These are phyloP conservation scores for Drosophila willistoni DNA, from an alignment of 1,140 invertebrate genomes.

Conservation along the genomic window DNA sequence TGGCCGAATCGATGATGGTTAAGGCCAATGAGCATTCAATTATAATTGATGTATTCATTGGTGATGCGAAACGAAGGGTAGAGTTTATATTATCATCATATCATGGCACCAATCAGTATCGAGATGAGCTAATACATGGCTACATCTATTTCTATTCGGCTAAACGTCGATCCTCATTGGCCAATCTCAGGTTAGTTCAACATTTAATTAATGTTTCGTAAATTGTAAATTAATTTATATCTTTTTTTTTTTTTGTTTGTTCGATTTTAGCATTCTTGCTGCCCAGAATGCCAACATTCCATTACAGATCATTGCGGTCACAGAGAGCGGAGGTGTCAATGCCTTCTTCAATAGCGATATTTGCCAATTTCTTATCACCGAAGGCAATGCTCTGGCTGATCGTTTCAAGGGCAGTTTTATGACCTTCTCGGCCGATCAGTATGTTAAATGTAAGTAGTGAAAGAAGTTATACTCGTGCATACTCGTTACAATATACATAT, in stretches of 20 bases:
- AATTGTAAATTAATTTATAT: neutral
- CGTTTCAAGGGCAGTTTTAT: slow-evolving; percentile 95
- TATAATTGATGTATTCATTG: slow-evolving; percentile 95
- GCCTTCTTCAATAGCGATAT: slow-evolving; percentile 96
- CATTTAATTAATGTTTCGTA: no score
- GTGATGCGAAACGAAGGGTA: slow-evolving; percentile 93
- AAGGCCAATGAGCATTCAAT: slow-evolving; percentile 94
- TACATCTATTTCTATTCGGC: slow-evolving; percentile 98
- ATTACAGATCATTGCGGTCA: slow-evolving; percentile 97
- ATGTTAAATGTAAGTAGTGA: slow-evolving; percentile 72
- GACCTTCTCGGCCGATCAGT: slow-evolving; percentile 85
- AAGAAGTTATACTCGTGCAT: neutral
- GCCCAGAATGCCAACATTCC: slow-evolving; percentile 97
- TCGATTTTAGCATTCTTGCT: slow-evolving; percentile 91
- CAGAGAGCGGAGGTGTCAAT: slow-evolving; percentile 92
- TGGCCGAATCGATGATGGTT: slow-evolving; percentile 94
- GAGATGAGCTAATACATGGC: slow-evolving; percentile 96
- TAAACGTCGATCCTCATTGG: slow-evolving; percentile 96
- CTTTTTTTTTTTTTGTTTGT: neutral
- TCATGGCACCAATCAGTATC: slow-evolving; percentile 95
- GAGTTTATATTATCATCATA: slow-evolving; percentile 98
- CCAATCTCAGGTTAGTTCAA: slow-evolving; percentile 93
- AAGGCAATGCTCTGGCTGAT: slow-evolving; percentile 96
- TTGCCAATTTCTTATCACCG: slow-evolving; percentile 94
- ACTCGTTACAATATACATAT: no score